Conservation (phyloP, 2,113 vertebrate genomes). For the Mormyrus iriodes region DNA sequence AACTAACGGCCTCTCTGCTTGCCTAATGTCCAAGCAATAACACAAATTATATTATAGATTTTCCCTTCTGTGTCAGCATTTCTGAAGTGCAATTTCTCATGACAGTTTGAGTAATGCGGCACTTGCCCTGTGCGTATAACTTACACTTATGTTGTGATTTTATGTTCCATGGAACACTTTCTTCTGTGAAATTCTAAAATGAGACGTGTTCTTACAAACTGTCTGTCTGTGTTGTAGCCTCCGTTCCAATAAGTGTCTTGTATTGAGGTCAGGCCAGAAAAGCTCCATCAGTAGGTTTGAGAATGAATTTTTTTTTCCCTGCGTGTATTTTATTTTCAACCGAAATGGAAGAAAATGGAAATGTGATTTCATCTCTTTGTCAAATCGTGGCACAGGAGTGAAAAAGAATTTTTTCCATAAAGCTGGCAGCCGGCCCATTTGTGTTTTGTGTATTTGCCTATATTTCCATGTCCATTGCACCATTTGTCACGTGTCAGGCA, state of each 20-base stretch:
- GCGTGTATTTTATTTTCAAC: not conserved
- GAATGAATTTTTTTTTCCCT: not conserved
- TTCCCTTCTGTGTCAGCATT: not conserved
- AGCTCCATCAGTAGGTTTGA: not conserved
- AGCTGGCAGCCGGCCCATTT: not conserved
- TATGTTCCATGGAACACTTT: not conserved
- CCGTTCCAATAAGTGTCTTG: not conserved
- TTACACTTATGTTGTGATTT: not conserved
- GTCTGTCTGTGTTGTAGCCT: not conserved
- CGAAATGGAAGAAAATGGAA: not conserved
- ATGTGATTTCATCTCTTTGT: not conserved
- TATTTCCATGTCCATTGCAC: not conserved
- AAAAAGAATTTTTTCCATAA: not conserved
- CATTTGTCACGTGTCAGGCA: not conserved
- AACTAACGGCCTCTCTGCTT: not conserved
- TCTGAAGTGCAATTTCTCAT: not conserved
- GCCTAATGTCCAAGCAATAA: not conserved
- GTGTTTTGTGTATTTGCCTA: not conserved
- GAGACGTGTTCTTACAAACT: not conserved
- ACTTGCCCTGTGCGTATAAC: not conserved
- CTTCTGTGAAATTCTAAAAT: not conserved
- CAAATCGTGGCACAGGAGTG: not conserved
- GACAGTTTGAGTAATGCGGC: not conserved
- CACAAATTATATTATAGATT: not conserved
- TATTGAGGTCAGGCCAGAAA: constrained; percentile 4